These are phyloP conservation scores for Phenganax subtilis DNA, from an alignment of 92 coral and sea anemone genomes.

Conservation along the genomic window DNA sequence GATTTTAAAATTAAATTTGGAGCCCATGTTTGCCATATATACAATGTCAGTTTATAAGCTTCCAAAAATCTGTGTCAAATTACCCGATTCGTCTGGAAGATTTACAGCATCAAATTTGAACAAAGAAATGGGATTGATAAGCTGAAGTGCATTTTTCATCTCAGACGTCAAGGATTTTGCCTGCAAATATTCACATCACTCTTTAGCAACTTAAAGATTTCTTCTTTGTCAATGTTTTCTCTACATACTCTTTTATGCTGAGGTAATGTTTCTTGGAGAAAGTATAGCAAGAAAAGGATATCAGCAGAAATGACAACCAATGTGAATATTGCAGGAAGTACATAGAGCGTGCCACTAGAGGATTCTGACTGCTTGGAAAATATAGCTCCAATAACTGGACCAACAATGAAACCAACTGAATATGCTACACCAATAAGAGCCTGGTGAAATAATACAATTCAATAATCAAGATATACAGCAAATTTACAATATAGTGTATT, in stretches of 20 bases:
- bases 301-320: conserved; percentile 66
- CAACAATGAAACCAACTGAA: conserved; percentile 90
- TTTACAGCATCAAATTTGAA: conserved; percentile 87
- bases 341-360: conserved; percentile 65
- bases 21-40: neutral
- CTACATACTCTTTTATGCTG: conserved; percentile 70
- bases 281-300: conserved; percentile 55
- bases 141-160: conserved; percentile 65
- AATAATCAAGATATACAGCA: neutral
- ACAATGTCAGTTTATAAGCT: neutral
- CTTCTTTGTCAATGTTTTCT: neutral
- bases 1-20: neutral
- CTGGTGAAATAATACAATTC: conserved; percentile 44
- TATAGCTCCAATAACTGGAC: conserved; percentile 90
- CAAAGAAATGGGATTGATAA: conserved; percentile 78
- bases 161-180: conserved; percentile 65
- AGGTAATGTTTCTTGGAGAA: conserved; percentile 79
- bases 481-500: neutral
- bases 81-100: conserved; percentile 59
- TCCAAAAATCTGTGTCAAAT: conserved; percentile 6
- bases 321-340: conserved; percentile 78
- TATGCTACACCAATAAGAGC: conserved; percentile 89
- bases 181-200: conserved; percentile 34
- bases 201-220: neutral
- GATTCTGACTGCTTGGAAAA: conserved; percentile 73